Evolutionary conservation across 2,888 invertebrate genomes (phyloP).

Genomic region (Campoletis raptor): DNA sequence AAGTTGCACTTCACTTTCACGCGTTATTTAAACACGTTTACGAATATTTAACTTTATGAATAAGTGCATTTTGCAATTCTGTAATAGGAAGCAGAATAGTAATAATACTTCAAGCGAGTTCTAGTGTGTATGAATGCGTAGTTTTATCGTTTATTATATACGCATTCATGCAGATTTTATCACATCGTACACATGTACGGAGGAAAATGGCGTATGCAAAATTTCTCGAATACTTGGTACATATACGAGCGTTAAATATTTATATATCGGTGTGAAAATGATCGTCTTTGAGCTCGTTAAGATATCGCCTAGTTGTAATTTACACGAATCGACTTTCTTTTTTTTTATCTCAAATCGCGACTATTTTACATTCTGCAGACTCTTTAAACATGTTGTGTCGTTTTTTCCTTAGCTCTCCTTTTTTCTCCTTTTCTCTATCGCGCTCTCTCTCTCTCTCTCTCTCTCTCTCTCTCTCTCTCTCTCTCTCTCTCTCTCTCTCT

Average conservation of each 20-base stretch:
- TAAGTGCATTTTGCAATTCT: background rate
- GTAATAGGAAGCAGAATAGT: background rate
- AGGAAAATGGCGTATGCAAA: conserved; percentile 34
- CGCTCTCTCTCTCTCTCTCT: background rate
- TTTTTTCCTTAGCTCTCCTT: background rate
- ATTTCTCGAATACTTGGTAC: background rate
- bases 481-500: background rate
- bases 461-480: background rate
- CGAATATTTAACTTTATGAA: background rate
- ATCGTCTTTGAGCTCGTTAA: conserved; percentile 44
- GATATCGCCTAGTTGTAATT: conserved; percentile 41
- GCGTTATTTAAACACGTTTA: background rate
- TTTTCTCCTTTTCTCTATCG: background rate
- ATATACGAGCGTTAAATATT: background rate
- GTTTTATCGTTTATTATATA: conserved; percentile 28
- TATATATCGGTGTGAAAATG: conserved; percentile 31
- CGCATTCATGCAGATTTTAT: conserved; percentile 12
- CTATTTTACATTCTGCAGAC: background rate
- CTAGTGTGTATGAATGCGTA: conserved; percentile 1
- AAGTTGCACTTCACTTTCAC: background rate
- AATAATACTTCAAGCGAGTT: background rate
- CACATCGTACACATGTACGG: background rate
- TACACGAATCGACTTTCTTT: conserved; percentile 33
- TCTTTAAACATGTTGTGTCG: conserved; percentile 1
- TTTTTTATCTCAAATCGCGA: conserved; percentile 28